These are phyloP conservation scores for Mamestra brassicae DNA, from an alignment of 2,888 invertebrate genomes.

Conservation along the genomic window DNA sequence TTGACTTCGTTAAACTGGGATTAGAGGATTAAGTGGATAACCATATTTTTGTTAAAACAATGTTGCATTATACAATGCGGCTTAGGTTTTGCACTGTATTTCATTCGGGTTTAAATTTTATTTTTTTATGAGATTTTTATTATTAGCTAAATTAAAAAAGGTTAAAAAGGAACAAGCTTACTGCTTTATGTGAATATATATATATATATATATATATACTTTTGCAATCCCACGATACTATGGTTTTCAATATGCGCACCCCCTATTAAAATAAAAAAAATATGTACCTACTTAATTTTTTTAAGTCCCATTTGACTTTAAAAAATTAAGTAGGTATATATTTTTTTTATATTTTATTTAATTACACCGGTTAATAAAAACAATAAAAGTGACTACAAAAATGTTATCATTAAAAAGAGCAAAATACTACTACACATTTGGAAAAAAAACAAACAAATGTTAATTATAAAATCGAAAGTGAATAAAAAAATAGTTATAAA, in stretches of 20 bases:
- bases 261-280: neutral
- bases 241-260: too few relatives aligned
- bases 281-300: too few relatives aligned
- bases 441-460: too few relatives aligned
- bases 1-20: constrained; percentile 58
- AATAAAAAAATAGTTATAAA: too few relatives aligned
- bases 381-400: too few relatives aligned
- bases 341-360: too few relatives aligned
- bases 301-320: neutral
- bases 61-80: constrained; percentile 52
- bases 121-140: neutral
- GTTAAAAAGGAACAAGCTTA: neutral
- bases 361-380: too few relatives aligned
- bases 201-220: too few relatives aligned
- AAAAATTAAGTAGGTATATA: too few relatives aligned
- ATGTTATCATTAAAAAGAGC: too few relatives aligned
- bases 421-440: too few relatives aligned
- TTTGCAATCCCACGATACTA: neutral
- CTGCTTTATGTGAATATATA: neutral
- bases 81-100: constrained; percentile 37
- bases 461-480: too few relatives aligned
- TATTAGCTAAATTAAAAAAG: neutral
- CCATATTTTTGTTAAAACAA: constrained; percentile 60
- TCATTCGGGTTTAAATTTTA: constrained; percentile 21
- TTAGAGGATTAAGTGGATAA: constrained; percentile 59